Percentiles rank a stretch among this genome's conserved stretches.
Evolutionary conservation across 2,113 vertebrate species (phyloP).

Genomic region (Nothobranchius kuhntae): DNA sequence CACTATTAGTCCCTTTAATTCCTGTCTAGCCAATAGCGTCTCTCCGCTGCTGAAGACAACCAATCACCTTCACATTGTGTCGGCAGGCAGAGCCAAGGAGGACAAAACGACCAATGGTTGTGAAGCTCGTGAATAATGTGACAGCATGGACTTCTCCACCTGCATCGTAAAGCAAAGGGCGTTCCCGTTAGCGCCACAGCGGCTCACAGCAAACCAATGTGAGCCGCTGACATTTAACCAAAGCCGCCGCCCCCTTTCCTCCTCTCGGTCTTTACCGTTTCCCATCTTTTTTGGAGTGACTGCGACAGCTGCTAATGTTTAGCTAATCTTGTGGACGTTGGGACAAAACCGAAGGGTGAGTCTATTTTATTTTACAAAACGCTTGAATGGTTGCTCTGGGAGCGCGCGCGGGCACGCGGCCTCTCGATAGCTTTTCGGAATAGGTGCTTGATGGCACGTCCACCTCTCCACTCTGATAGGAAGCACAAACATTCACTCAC

Average conservation of each 20-base stretch:
- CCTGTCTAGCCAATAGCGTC: constrained; percentile 56
- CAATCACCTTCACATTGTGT: constrained; percentile 2
- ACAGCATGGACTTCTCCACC: too few relatives aligned
- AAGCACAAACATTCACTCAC: background rate
- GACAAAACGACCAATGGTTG: constrained; percentile 11
- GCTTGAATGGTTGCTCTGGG: background rate
- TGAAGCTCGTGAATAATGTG: constrained; percentile 44
- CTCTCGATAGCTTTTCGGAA: constrained; percentile 40
- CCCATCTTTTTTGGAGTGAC: constrained; percentile 53
- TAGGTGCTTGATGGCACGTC: constrained; percentile 58
- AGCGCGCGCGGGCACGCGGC: constrained; percentile 7
- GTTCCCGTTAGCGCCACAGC: background rate
- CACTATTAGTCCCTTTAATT: background rate
- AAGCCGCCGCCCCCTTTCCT: constrained; percentile 44
- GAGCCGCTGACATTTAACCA: constrained; percentile 34
- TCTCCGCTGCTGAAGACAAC: constrained; percentile 33
- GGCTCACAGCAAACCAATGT: constrained; percentile 45
- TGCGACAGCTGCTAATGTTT: constrained; percentile 73
- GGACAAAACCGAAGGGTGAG: constrained; percentile 70
- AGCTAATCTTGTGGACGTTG: constrained; percentile 42
- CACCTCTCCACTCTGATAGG: constrained; percentile 4
- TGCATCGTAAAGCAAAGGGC: too few relatives aligned
- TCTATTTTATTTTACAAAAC: background rate
- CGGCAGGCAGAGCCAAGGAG: constrained; percentile 13
- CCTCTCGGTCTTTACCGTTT: constrained; percentile 11